phyloP scores from a whole-genome alignment of 2,113 vertebrate genomes.

The Seriola aureovittata region DNA sequence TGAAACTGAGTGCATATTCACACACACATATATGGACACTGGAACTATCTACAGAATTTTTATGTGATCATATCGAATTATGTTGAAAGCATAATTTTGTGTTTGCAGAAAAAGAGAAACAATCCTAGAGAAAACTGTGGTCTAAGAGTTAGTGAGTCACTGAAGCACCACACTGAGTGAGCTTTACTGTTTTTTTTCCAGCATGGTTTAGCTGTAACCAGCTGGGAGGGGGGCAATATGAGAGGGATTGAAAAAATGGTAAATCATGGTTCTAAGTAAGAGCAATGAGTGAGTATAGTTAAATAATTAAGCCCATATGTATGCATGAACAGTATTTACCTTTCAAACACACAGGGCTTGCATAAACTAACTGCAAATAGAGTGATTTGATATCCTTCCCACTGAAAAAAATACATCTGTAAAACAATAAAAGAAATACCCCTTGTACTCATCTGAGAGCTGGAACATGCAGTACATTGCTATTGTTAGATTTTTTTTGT shows the following conservation, averaged over 20 bases:
- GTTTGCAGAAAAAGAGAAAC: too few relatives aligned
- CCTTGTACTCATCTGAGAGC: conserved; percentile 25
- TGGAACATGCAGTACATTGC: conserved; percentile 30
- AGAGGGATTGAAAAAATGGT: not conserved
- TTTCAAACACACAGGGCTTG: not conserved
- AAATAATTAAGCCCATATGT: conserved; percentile 4
- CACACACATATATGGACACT: too few relatives aligned
- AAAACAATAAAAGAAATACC: conserved; percentile 36
- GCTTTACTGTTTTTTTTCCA: not conserved
- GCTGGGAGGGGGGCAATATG: not conserved
- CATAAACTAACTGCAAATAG: conserved; percentile 12
- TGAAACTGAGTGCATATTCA: too few relatives aligned
- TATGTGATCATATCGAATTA: too few relatives aligned
- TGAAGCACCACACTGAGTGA: too few relatives aligned
- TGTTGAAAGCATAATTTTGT: too few relatives aligned
- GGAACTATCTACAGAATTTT: too few relatives aligned
- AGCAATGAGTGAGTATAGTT: not conserved
- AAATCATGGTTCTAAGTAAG: not conserved
- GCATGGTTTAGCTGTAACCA: conserved; percentile 2
- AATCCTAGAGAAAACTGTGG: too few relatives aligned
- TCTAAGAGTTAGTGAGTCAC: not conserved
- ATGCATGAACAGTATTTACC: not conserved
- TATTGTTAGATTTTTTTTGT: conserved; percentile 48
- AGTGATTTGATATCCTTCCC: conserved; percentile 16
- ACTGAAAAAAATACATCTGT: conserved; percentile 3